Base-by-base conservation (phyloP, 2,888 invertebrate species). In the Coelogynopora nodosa region DNA sequence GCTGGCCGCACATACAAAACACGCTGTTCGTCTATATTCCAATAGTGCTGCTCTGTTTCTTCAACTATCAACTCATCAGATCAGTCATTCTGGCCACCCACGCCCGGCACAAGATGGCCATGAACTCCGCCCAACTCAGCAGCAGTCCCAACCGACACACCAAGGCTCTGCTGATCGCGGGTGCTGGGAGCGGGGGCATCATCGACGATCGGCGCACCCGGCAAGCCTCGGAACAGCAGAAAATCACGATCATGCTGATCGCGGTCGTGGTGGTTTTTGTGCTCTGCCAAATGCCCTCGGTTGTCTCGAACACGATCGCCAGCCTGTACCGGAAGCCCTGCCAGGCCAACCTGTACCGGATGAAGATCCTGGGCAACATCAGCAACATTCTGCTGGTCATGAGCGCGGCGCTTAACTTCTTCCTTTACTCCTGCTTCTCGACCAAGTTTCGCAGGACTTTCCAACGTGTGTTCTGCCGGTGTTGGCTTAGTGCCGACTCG, bases 371-470 rank as follows among this genome's bases (percentile, higher is more conserved):
- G n/a, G 94, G 94, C 28, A 95, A 95, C 91, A 93, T 95, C 81
- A 94, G 94, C 90, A 95, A 95, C 90, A 93, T 95, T 82, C 92
- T 95, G 87, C 93, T 94, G 28, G 93, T 94, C 87, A 92, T 95
- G 87, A 95, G 95, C 92, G 94, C 95, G 2, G 94, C 95, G 0
- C 94, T 94, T 84, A 95, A 95, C 92, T 95, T 95, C 91, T 92
- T 95, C 89, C 93, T 95, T 87, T 95, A 95, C 91, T 95, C 95
- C 89, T 94, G 94, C 82, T 93, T 95, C 90, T 95, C 94, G 88
- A 94, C 94, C 90, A 94, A 94, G 90, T 95, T 95, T 92, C 93
- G 95, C 81, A 93, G 93, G 89, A 94, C 94, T 0, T 92, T 92
- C 88, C 88, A 88, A 80, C 88, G 88, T 1, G 82, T 90, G 0